Percentiles rank a stretch among this genome's conserved stretches.
Evolutionary conservation across 2,888 invertebrate species (phyloP).

Genomic region (Nasonia oneida): DNA sequence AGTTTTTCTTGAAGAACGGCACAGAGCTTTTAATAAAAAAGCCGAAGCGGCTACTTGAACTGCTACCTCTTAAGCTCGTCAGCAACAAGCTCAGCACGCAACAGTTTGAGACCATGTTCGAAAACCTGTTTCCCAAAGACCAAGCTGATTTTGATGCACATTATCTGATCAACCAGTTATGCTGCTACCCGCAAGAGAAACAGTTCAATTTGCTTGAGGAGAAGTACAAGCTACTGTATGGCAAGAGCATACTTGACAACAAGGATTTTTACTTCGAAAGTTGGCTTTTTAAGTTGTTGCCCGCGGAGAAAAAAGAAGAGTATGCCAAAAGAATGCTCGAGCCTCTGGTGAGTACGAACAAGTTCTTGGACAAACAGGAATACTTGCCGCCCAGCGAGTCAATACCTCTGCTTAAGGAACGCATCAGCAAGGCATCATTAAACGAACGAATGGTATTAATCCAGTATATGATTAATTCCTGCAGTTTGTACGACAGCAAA

Average conservation of each 20-base stretch:
- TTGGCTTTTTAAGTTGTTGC: background rate
- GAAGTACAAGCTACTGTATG: slow-evolving; percentile 20
- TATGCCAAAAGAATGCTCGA: background rate
- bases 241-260: slow-evolving; percentile 23
- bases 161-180: background rate
- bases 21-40: slow-evolving; percentile 16
- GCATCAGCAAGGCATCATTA: background rate
- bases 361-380: background rate
- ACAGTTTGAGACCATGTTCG: slow-evolving; percentile 68
- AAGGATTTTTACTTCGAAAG: background rate
- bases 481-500: background rate
- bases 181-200: slow-evolving; percentile 49
- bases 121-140: slow-evolving; percentile 64
- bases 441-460: background rate
- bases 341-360: background rate
- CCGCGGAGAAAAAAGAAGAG: background rate
- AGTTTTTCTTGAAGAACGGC: slow-evolving; percentile 53
- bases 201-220: background rate
- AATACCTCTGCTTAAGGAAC: background rate
- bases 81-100: slow-evolving; percentile 56
- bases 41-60: background rate
- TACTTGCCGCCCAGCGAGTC: background rate
- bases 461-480: background rate
- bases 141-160: background rate
- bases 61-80: slow-evolving; percentile 67